These are phyloP conservation scores for Asteroscopus sphinx DNA, from an alignment of 2,888 invertebrate species.

Conservation along the genomic window DNA sequence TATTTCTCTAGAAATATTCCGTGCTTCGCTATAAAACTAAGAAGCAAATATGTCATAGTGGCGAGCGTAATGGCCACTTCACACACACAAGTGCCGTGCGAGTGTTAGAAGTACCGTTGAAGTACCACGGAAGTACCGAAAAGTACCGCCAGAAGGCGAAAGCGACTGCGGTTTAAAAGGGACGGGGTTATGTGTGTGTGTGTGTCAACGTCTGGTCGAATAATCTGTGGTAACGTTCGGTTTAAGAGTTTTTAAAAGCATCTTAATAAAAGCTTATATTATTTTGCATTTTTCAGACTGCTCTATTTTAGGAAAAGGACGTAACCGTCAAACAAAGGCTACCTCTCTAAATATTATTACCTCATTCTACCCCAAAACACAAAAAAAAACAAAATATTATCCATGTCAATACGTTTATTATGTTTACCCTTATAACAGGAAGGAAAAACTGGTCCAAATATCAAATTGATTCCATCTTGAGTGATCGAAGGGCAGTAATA, in stretches of 20 bases:
- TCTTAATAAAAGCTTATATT: no score
- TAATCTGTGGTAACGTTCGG: not conserved
- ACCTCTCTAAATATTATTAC: no score
- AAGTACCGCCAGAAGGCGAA: slow-evolving; percentile 36
- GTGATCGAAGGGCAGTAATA: not conserved
- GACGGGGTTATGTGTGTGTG: slow-evolving; percentile 1
- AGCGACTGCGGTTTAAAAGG: slow-evolving; percentile 43
- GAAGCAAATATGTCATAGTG: slow-evolving; percentile 59
- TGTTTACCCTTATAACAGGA: slow-evolving; percentile 7
- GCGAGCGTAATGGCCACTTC: slow-evolving; percentile 70
- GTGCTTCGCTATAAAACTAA: slow-evolving; percentile 47
- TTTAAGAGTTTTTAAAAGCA: no score
- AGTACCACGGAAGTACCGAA: slow-evolving; percentile 41
- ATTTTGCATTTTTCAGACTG: no score
- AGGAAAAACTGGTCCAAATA: slow-evolving; percentile 24
- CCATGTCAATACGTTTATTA: slow-evolving; percentile 2
- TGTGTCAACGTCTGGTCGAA: not conserved
- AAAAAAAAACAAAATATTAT: slow-evolving; percentile 6
- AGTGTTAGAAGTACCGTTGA: slow-evolving; percentile 41
- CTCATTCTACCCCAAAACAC: not conserved
- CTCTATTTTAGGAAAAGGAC: no score
- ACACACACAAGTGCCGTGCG: slow-evolving; percentile 50
- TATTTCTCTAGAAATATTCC: slow-evolving; percentile 34
- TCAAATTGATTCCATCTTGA: slow-evolving; percentile 21
- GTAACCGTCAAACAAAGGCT: no score